These are phyloP conservation scores for Esox niger DNA, from an alignment of 2,113 vertebrate genomes.

Conservation along the genomic window DNA sequence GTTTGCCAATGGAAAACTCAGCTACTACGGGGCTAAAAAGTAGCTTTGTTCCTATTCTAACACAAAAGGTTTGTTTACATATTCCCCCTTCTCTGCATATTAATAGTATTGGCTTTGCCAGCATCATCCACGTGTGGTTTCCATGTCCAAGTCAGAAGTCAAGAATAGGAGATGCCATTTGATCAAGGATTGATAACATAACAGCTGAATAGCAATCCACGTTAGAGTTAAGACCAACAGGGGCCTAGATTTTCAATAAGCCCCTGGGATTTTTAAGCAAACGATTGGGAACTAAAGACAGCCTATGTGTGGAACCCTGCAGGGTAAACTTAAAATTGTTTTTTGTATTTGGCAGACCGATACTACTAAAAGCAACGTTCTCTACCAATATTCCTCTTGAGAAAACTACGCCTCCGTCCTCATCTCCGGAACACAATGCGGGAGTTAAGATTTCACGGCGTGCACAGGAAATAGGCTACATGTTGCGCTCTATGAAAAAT, in stretches of 20 bases:
- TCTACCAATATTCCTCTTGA: background rate
- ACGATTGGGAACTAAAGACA: too few relatives aligned
- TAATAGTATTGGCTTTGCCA: slow-evolving; percentile 26
- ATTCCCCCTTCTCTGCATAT: slow-evolving; percentile 19
- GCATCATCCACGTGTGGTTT: slow-evolving; percentile 35
- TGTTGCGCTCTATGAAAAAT: slow-evolving; percentile 54
- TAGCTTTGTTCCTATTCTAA: background rate
- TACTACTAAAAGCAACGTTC: background rate
- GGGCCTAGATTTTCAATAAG: too few relatives aligned
- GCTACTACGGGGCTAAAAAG: background rate
- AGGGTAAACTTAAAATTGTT: too few relatives aligned
- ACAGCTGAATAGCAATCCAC: background rate
- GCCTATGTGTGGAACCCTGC: too few relatives aligned
- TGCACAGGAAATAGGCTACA: slow-evolving; percentile 46
- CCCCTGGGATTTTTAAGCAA: too few relatives aligned
- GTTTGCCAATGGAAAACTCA: background rate
- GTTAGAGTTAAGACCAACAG: too few relatives aligned
- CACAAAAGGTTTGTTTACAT: slow-evolving; percentile 27
- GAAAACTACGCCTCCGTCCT: slow-evolving; percentile 16
- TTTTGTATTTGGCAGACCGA: background rate
- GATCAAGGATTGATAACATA: background rate
- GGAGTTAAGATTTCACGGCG: background rate
- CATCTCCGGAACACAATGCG: background rate
- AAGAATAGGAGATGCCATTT: slow-evolving; percentile 24
- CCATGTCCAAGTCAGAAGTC: slow-evolving; percentile 49